Evolutionary conservation across 1,140 invertebrate genomes (phyloP), one percentile per base, ranked within the genome.

Genomic region (Bombus pascuorum): DNA sequence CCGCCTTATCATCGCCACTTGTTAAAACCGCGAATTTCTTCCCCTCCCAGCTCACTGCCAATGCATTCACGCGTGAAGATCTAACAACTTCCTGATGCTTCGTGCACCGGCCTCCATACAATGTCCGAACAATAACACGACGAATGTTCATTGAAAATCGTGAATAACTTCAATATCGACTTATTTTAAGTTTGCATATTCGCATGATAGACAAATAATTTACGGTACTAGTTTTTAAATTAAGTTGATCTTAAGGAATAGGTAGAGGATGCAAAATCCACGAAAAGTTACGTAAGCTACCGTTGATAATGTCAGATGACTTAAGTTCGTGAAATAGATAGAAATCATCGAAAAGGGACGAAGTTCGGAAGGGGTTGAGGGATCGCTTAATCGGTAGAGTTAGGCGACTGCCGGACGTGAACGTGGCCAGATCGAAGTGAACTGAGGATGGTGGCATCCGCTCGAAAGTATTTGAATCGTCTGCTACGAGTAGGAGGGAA

Each of bases 401-500:
- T 22, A 8, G 47, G 13, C 22, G 10, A 28, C 3, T 3, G 5
- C 18, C 25, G 59, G 62, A 62, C 44, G 83, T 44, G 53, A 80
- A 66, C 44, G 59, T 85, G 73, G 84, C 78, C 83, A 83, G 76
- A 89, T 75, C 72, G 81, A 6, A 73, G 34, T 75, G 83, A 59
- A 94, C 92, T 94, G 92, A 92, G 91, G 82, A 84, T 79, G 68
- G 70, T 59, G 75, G 70, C 32, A 66, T 39, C 65, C 62, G 83
- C 81, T 86, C 62, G 90, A 90, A 93, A 93, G 89, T 93, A 94
- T 94, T 94, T 94, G 86, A 94, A 90, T 92, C 82, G 88, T 82
- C 86, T 44, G 78, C 65, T 53, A 80, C 59, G 81, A 28, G 89
- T 86, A 90, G 92, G 87, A 90, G 91, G 90, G 92, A 91, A 90